Evolutionary conservation across 2,797 vertebrate genomes (phyloP).

Genomic region (Enteromius mattozi): DNA sequence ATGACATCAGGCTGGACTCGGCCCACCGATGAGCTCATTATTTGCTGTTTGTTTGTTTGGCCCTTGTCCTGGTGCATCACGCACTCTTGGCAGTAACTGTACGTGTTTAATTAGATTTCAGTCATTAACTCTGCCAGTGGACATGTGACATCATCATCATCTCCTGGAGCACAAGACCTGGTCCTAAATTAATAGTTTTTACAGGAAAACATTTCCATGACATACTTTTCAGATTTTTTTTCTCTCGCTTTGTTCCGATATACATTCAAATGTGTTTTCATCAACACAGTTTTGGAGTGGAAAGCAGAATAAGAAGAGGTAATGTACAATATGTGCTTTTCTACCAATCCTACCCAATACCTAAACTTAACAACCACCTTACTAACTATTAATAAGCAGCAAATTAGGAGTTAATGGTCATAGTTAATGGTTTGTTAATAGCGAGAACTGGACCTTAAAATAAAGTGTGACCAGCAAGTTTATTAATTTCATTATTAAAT

Average conservation of each 20-base stretch:
- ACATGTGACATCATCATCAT: slow-evolving; percentile 39
- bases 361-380: neutral
- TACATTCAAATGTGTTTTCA: neutral
- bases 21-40: slow-evolving; percentile 50
- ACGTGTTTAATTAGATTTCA: slow-evolving; percentile 22
- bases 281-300: neutral
- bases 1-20: slow-evolving; percentile 44
- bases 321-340: neutral
- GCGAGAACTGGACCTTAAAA: neutral
- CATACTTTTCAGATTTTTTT: neutral
- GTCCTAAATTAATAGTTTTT: slow-evolving; percentile 1
- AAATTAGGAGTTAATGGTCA: neutral
- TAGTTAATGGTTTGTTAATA: neutral
- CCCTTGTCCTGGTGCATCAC: slow-evolving; percentile 49
- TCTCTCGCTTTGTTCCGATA: neutral
- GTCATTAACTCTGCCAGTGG: slow-evolving; percentile 38
- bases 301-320: neutral
- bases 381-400: neutral
- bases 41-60: slow-evolving; percentile 52
- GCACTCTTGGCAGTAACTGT: slow-evolving; percentile 22
- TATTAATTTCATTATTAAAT: neutral
- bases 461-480: neutral
- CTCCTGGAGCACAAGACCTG: neutral
- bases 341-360: neutral
- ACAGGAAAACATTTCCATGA: slow-evolving; percentile 3